These are phyloP conservation scores for Argyresthia albistria DNA, from an alignment of 2,888 invertebrate genomes.

Conservation along the genomic window DNA sequence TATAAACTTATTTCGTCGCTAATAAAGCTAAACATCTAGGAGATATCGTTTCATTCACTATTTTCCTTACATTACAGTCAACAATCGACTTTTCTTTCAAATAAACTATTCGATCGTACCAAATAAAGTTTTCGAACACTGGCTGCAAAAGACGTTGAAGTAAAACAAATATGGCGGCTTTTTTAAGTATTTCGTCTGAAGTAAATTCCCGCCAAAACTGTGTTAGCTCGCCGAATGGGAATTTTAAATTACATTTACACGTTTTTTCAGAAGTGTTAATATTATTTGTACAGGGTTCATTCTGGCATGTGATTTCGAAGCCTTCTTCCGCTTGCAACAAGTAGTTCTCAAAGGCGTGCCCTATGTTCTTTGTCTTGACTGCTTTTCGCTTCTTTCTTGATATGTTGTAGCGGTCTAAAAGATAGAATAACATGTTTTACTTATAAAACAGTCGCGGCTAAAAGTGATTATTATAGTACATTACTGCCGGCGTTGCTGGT, in stretches of 20 bases:
- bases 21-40: conserved; percentile 76
- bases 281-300: background rate
- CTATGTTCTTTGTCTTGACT: conserved; percentile 32
- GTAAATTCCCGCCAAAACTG: conserved; percentile 36
- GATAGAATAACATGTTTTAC: no score
- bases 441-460: no score
- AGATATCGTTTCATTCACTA: conserved; percentile 75
- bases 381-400: conserved; percentile 57
- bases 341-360: conserved; percentile 40
- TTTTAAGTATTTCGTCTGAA: conserved; percentile 22
- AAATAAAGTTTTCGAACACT: conserved; percentile 46
- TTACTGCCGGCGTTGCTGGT: no score
- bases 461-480: no score
- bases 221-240: conserved; percentile 30
- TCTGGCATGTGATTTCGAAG: conserved; percentile 25
- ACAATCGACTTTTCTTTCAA: conserved; percentile 39
- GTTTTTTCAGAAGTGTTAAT: conserved; percentile 8
- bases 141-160: conserved; percentile 48
- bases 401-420: conserved; percentile 59
- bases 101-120: conserved; percentile 47
- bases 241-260: conserved; percentile 11
- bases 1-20: conserved; percentile 50
- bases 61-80: conserved; percentile 57
- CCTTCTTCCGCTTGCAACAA: conserved; percentile 32
- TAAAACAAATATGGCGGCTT: conserved; percentile 41